phyloP scores from a whole-genome alignment of 2,888 invertebrate genomes.

The Brachypalpus laphriformis region DNA sequence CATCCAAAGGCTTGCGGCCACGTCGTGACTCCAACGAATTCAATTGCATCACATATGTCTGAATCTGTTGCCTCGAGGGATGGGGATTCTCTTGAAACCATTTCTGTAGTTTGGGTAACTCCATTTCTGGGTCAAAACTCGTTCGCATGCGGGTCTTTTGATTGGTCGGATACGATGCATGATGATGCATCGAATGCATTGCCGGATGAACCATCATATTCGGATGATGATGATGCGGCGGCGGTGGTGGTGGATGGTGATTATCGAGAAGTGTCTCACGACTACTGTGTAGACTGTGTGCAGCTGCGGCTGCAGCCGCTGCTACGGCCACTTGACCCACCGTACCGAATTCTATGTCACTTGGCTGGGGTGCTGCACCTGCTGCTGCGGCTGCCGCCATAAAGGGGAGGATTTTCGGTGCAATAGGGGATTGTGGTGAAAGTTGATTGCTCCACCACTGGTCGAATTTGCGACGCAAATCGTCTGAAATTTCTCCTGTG shows the following conservation, averaged over 20 bases:
- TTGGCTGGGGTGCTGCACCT: conserved; percentile 77
- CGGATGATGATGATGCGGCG: conserved; percentile 78
- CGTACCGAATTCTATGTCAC: conserved; percentile 81
- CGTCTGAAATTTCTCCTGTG: conserved; percentile 89
- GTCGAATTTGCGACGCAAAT: conserved; percentile 93
- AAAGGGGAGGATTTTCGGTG: conserved; percentile 84
- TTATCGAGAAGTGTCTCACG: conserved; percentile 61
- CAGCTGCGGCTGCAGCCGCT: conserved; percentile 84
- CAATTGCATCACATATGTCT: conserved; percentile 96
- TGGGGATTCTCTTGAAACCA: conserved; percentile 99
- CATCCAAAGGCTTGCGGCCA: conserved; percentile 96
- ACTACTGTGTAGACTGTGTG: conserved; percentile 76
- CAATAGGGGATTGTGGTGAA: conserved; percentile 85
- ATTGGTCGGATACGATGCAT: conserved; percentile 86
- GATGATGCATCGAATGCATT: conserved; percentile 89
- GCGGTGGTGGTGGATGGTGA: conserved; percentile 69
- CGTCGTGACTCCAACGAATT: conserved; percentile 96
- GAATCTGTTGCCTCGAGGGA: conserved; percentile 97
- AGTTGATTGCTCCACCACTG: conserved; percentile 94
- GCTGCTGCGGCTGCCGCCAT: conserved; percentile 79
- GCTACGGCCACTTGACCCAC: conserved; percentile 84
- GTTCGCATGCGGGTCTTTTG: conserved; percentile 98
- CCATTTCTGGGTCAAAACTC: conserved; percentile 98
- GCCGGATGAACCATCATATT: conserved; percentile 87
- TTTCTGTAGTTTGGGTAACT: conserved; percentile 96